Evolutionary conservation across 2,113 vertebrate species (phyloP), one percentile per base, ranked within the genome.

Genomic region (Strix aluco): DNA sequence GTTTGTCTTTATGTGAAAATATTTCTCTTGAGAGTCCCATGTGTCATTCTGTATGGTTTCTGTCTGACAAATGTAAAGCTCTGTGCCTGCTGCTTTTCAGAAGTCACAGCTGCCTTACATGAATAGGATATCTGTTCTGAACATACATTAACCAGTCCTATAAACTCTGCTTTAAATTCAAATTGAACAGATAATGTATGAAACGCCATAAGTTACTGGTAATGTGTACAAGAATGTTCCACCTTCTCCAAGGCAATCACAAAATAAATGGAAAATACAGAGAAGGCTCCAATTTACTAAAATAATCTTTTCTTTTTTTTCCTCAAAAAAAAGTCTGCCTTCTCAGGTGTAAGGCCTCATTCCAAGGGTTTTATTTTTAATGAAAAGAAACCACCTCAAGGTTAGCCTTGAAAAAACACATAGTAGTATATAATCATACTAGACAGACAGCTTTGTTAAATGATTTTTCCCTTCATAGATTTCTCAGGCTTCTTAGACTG

Each of bases 331-430:
- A 15, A 38, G 4, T 51, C 52, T 63, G 38, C 52, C 58, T 95
- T 88, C 69, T 94, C 77, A 94, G 69, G 38, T 92, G 30, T 94
- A 94, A 94, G 63, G 40, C 36, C n/a, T 94, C 34, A 63, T 91
- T 92, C 72, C 42, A 96, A 92, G 90, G 84, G 52, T 85, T 95
- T 82, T 93, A 44, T 88, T 96, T 95, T 96, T 97, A 90, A 92
- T 70, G 69, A 94, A 95, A 94, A 97, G 91, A 81, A 96, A 88
- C 12, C 77, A 74, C 79, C 61, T 81, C 74, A 96, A 96, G 95
- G 72, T 58, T 80, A 94, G 44, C 42, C 77, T 96, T 97, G 77
- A 85, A 87, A 90, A 79, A 89, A 58, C 6, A 18, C 38, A 34
- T 25, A 61, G 65, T 69, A 93, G 61, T 93, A 81, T 85, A 87